phyloP scores from a whole-genome alignment of 1,140 invertebrate genomes.

The Telenomus remus region DNA sequence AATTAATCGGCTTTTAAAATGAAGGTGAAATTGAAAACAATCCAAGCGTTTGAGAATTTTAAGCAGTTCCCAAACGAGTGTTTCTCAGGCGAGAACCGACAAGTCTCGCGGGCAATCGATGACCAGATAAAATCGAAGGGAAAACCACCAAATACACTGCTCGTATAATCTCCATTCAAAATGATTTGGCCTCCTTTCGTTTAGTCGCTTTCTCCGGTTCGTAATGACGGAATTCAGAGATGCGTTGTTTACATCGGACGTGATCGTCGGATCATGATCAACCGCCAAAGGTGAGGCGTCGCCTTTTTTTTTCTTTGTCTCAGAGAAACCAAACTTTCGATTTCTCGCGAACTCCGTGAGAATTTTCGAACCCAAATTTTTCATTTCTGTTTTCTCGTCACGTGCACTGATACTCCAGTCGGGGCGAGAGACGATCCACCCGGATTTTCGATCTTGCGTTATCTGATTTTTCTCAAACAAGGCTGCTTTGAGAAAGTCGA shows the following conservation, averaged over 20 bases:
- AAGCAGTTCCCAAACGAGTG: too few relatives aligned
- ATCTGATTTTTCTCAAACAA: constrained; percentile 49
- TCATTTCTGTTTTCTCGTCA: constrained; percentile 23
- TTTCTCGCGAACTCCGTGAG: constrained; percentile 60
- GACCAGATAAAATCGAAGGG: constrained; percentile 55
- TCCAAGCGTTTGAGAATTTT: not conserved
- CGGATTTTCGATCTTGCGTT: constrained; percentile 50
- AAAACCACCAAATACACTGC: constrained; percentile 55
- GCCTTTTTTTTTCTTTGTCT: constrained; percentile 47
- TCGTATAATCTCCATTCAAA: constrained; percentile 60
- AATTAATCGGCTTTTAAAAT: too few relatives aligned
- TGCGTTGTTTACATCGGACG: constrained; percentile 47
- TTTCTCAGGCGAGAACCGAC: too few relatives aligned
- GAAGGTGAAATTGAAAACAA: not conserved
- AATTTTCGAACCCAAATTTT: constrained; percentile 38
- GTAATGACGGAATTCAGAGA: constrained; percentile 62
- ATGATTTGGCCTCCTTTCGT: constrained; percentile 63
- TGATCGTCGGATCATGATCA: constrained; percentile 59
- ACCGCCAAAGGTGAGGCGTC: constrained; percentile 46
- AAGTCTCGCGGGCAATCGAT: constrained; percentile 48
- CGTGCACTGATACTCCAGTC: constrained; percentile 35
- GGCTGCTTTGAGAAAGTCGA: constrained; percentile 43
- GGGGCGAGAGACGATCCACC: constrained; percentile 37
- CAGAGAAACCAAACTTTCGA: constrained; percentile 65
- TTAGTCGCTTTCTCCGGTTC: constrained; percentile 62